Conservation (phyloP, 2,888 invertebrate species). For the Aphelenchoides bicaudatus region DNA sequence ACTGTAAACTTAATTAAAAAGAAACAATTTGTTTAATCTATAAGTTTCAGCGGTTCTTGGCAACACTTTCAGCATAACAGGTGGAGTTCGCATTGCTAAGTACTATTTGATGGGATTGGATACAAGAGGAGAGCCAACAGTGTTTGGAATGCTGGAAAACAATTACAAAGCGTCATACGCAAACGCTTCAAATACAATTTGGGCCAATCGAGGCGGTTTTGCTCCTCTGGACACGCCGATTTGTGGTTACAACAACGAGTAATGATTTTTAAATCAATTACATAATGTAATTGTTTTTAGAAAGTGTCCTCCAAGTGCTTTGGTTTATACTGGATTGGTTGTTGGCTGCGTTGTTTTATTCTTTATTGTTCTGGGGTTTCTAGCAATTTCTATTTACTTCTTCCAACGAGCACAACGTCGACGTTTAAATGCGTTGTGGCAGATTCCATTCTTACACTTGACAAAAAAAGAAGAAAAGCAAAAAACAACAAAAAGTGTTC, state of each 20-base stretch:
- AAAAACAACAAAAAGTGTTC: constrained; percentile 12
- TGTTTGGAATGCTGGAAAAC: background rate
- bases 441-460: too few relatives aligned
- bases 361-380: background rate
- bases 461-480: too few relatives aligned
- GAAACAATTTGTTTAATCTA: too few relatives aligned
- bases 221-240: constrained; percentile 21
- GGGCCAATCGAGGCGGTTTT: constrained; percentile 18
- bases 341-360: background rate
- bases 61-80: background rate
- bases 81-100: background rate
- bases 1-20: too few relatives aligned
- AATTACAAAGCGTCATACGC: constrained; percentile 15
- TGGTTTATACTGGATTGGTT: background rate
- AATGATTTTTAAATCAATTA: background rate
- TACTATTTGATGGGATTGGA: constrained; percentile 1
- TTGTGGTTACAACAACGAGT: constrained; percentile 24
- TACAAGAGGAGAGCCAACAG: background rate
- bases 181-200: constrained; percentile 21
- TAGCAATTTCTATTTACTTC: background rate
- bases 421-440: constrained; percentile 37
- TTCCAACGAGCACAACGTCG: constrained; percentile 32
- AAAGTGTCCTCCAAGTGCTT: too few relatives aligned
- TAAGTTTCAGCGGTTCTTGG: too few relatives aligned
- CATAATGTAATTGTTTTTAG: too few relatives aligned